Evolutionary conservation across 2,113 vertebrate genomes (phyloP), one percentile per base, ranked within the genome.

Genomic region (Scomber scombrus): DNA sequence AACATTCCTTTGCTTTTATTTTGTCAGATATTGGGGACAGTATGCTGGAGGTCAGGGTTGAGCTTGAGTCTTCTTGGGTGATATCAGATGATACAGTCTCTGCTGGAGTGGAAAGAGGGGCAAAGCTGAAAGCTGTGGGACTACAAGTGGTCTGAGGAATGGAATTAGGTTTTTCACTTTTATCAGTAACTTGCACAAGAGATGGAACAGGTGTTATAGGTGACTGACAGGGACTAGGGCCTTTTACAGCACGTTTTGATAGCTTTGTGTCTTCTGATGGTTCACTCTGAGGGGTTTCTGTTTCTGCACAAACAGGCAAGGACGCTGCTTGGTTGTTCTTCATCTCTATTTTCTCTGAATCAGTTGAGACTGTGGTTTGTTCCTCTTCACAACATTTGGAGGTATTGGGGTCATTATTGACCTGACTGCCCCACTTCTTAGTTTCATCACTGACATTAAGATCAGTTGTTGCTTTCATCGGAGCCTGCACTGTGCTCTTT

Each of bases 301-400:
- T 84, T 78, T 94, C 92, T 65, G 82, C 79, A 49, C 75, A 87
- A 76, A 71, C 76, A 68, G 52, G 66, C 23, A 55, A 67, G 82
- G 0, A 71, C 76, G 23, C 75, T 60, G 21, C 46, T 40, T 71
- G 86, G 23, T 80, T 89, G 56, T 60, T 85, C 78, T 90, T 80
- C 29, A 73, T 13, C 43, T 92, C 74, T 7, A 70, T 93, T 51
- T 93, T 95, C 79, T 93, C 92, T n/a, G 91, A 73, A 88, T 96
- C 93, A 40, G 85, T 74, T 31, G 74, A 89, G 66, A 71, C 65
- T 58, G 64, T 75, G 10, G 21, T 40, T 74, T 91, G 51, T 31
- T 71, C 65, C 34, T 61, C 29, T 67, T 76, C 55, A 64, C 54
- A 56, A 26, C 56, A 80, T 52, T 80, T 52, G 11, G 54, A 23